phyloP scores from a whole-genome alignment of 2,113 vertebrate species.

The Columbina picui region DNA sequence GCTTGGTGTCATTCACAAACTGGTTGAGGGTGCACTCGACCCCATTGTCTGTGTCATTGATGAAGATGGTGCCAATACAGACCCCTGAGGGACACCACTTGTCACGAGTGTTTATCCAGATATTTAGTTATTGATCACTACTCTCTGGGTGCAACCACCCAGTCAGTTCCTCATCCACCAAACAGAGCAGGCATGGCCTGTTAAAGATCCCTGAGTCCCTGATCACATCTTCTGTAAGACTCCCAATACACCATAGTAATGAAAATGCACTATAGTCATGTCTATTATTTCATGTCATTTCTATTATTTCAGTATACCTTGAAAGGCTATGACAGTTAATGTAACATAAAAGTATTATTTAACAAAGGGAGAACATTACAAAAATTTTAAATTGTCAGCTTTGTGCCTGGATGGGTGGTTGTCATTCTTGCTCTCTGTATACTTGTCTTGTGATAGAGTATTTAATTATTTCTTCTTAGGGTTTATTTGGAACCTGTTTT shows the following conservation, averaged over 20 bases:
- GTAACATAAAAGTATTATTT: background rate
- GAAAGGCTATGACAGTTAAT: background rate
- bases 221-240: background rate
- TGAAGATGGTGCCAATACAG: too few species aligned
- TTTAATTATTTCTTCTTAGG: background rate
- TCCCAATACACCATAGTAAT: background rate
- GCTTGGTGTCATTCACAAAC: too few species aligned
- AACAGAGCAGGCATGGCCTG: background rate
- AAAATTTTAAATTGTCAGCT: background rate
- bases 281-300: too few species aligned
- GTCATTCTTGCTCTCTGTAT: background rate
- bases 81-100: too few species aligned
- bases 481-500: background rate
- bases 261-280: background rate
- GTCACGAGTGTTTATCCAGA: too few species aligned
- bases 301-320: background rate
- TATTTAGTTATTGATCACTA: too few species aligned
- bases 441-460: background rate
- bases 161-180: too few species aligned
- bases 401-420: background rate
- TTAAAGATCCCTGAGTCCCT: background rate
- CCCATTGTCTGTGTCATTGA: too few species aligned
- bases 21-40: too few species aligned
- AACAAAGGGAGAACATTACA: background rate
- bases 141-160: too few species aligned